A percentile compares a stretch with the other conserved stretches of the same genome.
Conservation (phyloP, 2,113 vertebrate genomes). For the human region DNA sequence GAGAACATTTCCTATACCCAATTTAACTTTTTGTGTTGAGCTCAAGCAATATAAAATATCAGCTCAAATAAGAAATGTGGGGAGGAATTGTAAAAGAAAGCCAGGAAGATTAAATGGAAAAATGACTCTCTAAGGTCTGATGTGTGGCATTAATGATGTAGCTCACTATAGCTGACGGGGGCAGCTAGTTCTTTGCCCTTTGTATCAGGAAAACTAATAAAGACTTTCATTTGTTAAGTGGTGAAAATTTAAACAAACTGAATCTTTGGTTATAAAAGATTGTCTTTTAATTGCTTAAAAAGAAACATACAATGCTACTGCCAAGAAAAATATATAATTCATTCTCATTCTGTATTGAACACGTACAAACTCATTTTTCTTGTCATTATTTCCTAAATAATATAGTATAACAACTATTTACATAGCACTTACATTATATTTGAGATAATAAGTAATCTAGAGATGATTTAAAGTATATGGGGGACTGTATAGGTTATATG, state of each 20-base stretch:
- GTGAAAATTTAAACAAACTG: neutral
- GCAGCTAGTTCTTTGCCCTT: neutral
- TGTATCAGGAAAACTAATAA: neutral
- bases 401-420: neutral
- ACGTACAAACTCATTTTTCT: neutral
- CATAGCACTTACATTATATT: neutral
- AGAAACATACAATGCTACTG: neutral
- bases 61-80: constrained; percentile 34
- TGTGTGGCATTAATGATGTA: neutral
- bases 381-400: neutral
- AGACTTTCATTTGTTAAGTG: neutral
- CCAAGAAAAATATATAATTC: neutral
- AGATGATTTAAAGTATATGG: neutral
- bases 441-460: neutral
- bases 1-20: constrained; percentile 46
- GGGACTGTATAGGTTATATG: neutral
- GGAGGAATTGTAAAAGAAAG: constrained; percentile 15
- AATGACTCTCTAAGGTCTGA: neutral
- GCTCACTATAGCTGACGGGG: neutral
- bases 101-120: constrained; percentile 42
- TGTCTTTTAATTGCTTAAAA: neutral
- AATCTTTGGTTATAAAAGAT: constrained; percentile 21
- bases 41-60: constrained; percentile 54
- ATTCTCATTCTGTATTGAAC: neutral
- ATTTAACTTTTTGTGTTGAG: constrained; percentile 59